Evolutionary conservation across 1,140 invertebrate species (phyloP), one percentile per base, ranked within the genome.

Genomic region (Oppia nitens): DNA sequence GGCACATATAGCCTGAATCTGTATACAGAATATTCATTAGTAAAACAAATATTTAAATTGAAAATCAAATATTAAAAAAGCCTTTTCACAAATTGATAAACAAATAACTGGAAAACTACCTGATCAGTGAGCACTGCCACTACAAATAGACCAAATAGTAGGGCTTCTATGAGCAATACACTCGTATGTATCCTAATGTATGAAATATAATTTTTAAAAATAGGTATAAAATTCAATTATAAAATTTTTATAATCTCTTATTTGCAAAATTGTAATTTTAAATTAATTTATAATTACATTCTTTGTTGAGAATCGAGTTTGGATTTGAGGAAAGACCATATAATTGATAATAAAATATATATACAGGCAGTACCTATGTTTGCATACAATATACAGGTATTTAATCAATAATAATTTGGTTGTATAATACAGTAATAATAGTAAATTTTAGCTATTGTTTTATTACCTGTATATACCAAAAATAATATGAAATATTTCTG

Each of bases 401-500:
- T n/a, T n/a, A 40, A 40, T 17, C 32, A 40, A 40, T 40, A 40
- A 40, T 9, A 17, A 9, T 40, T 40, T 6, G 6, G 32, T 40
- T 17, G 17, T 6, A 40, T 9, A 40, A 40, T 40, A 9, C 6
- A 40, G 6, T 40, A 17, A 40, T 40, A 40, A 6, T 9, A 40
- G 32, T 40, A 40, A 9, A 40, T 9, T 40, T 17, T 40, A 6
- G 17, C 6, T 40, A 40, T 40, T 9, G 17, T 9, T 40, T 9
- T 17, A 17, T 9, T 40, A 40, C 32, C 32, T 40, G 32, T 40
- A 17, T 40, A 40, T 40, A 40, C 17, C 6, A 40, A 17, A 56
- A 60, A 67, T 53, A 62, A 24, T 63, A 98, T 92, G 79, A 99
- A 98, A 75, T 87, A 98, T 74, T 98, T 98, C 77, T 98, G 96